Base-by-base conservation (phyloP, 2,113 vertebrate species). In the Chunga burmeisteri region DNA sequence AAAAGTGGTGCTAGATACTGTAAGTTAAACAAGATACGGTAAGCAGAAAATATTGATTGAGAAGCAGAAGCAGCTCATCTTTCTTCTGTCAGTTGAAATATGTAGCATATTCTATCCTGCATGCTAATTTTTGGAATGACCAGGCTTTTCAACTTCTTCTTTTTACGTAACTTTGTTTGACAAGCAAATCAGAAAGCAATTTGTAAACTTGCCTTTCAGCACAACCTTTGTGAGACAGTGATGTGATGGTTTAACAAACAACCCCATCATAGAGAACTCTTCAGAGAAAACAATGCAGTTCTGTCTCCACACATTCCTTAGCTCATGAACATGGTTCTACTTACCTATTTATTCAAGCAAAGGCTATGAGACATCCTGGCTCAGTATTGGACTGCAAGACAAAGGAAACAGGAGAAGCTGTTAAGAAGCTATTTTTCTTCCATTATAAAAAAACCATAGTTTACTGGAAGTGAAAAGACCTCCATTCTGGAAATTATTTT, bases 361-460 rank as follows among this genome's bases (percentile, higher is more conserved):
- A 92, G 10, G 9, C 5, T 70, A 16, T 52, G 73, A 36, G 40
- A 47, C 26, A 27, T 77, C 30, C 73, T 73, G 25, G 12, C 36
- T 77, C 40, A 80, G 40, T 88, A 83, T 0, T 22, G 13, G 23
- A 83, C 36, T 67, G 10, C 5, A 79, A 72, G 22, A 75, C 14
- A 59, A 65, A 86, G 56, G 22, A 83, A 65, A 83, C 12, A 40
- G 16, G 9, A 84, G 27, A 78, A 86, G 10, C 22, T 71, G 13
- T n/a, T 70, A 56, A 40, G 16, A 74, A 50, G 6, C 4, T 67
- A 3, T 14, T 49, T 68, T 72, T 58, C 36, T 93, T 81, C 23
- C 2, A 1, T 2, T 49, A 4, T 40, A 29, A 44, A 49, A 52
- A 29, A 7, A 12, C 4, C 32, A 2, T 25, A 27, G 4, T 11